Evolutionary conservation across 2,113 vertebrate genomes (phyloP), one percentile per base, ranked within the genome.

Genomic region (Sitta europaea): DNA sequence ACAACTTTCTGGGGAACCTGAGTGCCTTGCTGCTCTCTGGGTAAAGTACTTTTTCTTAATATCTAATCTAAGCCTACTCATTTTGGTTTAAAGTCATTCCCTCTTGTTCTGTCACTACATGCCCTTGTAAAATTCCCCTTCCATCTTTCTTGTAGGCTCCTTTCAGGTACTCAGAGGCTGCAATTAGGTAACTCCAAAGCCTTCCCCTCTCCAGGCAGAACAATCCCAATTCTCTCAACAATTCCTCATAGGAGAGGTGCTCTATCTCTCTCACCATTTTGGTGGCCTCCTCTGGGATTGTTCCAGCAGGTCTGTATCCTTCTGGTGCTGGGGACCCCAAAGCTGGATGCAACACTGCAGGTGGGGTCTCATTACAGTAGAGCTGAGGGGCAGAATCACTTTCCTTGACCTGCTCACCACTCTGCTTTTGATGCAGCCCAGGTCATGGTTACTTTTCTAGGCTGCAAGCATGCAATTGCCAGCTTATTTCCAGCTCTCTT

Each of bases 281-380:
- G 31, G 8, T 62, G 40, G 36, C 14, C 42, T 42, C 22, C 36
- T 57, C 50, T 65, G 58, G 27, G 14, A 6, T 63, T 15, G 12
- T 27, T 45, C 38, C 38, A 53, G 5, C 9, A 42, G 24, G 9
- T 55, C 25, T 14, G 7, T 50, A 50, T 28, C 21, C 27, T 57
- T 35, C 29, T 21, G 24, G 6, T 48, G 42, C 38, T 43, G 33
- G 25, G 28, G 7, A 28, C 4, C 24, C 24, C 50, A 33, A 50
- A 36, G 66, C 42, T 57, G 75, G 35, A 27, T 35, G 29, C 40
- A 70, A 29, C 21, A 9, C 35, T 63, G 29, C 22, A 35, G 11
- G 7, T 31, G 22, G 21, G 6, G 7, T 42, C 29, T 63, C 48
- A 63, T 0, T 1, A 27, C 11, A 55, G 35, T 21, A 21, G 4